A percentile compares a stretch with the other conserved stretches of the same genome.
These are phyloP conservation scores for Acridotheres tristis DNA, from an alignment of 2,797 vertebrate genomes.

Conservation along the genomic window DNA sequence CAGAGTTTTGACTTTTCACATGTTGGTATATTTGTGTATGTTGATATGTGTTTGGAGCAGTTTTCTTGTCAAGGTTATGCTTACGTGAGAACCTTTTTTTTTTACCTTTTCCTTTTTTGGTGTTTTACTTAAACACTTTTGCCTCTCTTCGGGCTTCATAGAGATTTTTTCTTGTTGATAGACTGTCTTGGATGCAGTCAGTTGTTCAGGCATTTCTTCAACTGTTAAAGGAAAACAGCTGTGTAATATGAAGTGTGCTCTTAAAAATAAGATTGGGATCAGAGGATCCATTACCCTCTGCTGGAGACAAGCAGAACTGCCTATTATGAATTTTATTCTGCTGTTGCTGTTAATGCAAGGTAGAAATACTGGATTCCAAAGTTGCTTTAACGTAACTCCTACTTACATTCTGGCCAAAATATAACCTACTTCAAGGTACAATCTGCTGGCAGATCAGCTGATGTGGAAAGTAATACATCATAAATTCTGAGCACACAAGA, in stretches of 20 bases:
- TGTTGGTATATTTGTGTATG: neutral
- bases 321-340: neutral
- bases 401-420: neutral
- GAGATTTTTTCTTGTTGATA: neutral
- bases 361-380: neutral
- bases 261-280: neutral
- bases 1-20: neutral
- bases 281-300: constrained; percentile 44
- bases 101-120: neutral
- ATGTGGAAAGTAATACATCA: neutral
- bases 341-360: neutral
- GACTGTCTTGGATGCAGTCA: neutral
- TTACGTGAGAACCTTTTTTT: neutral
- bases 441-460: neutral
- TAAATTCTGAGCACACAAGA: neutral
- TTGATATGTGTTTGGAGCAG: neutral
- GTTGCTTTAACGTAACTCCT: neutral
- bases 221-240: constrained; percentile 29
- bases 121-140: neutral
- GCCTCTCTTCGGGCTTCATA: neutral
- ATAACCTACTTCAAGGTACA: neutral
- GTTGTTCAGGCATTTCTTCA: constrained; percentile 31
- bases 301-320: constrained; percentile 28
- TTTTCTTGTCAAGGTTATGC: neutral
- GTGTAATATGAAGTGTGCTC: neutral